Base-by-base conservation (phyloP, 2,797 vertebrate species). In the Chrosomus eos region DNA sequence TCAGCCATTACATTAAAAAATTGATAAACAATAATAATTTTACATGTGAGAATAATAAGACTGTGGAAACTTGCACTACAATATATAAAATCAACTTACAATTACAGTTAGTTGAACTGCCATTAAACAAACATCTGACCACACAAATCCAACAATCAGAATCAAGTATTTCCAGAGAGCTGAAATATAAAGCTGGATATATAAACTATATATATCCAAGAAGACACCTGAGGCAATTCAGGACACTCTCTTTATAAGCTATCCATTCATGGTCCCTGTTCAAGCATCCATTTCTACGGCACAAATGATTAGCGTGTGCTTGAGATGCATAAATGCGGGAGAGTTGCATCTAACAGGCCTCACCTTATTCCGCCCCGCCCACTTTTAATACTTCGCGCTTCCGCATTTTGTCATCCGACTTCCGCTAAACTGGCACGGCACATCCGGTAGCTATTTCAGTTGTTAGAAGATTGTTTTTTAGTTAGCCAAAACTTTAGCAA, bases 241-340 rank as follows among this genome's bases (percentile, higher is more conserved):
- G 58, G 76, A 28, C 71, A 7, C 40, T 51, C 43, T 73, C 31
- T 73, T 73, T 5, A 11, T 60, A 8, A 66, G 60, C 28, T 31
- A 33, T 19, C 62, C 76, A 45, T 79, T 79, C 26, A 33, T 48
- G 33, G 38, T 79, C 26, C 60, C 19, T 28, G 28, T 48, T 31
- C 13, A 64, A 79, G 26, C 77, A 8, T 66, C 38, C 26, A 48
- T 21, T 66, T 79, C 77, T 79, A 45, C 48, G 66, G 77, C 58
- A 66, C 10, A 79, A 60, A 62, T 79, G 38, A 79, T 33, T 6
- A 66, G 40, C 6, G 13, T 48, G 60, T 31, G 76, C 76, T 64
- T 66, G 26, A 79, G 40, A 66, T 43, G 18, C n/a, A 64, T 19
- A 31, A 14, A 10, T 11, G 16, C 43, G 5, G 1, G 51, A 19